These are phyloP conservation scores for Tangara arthus DNA, from an alignment of 2,797 vertebrate genomes.

Conservation along the genomic window DNA sequence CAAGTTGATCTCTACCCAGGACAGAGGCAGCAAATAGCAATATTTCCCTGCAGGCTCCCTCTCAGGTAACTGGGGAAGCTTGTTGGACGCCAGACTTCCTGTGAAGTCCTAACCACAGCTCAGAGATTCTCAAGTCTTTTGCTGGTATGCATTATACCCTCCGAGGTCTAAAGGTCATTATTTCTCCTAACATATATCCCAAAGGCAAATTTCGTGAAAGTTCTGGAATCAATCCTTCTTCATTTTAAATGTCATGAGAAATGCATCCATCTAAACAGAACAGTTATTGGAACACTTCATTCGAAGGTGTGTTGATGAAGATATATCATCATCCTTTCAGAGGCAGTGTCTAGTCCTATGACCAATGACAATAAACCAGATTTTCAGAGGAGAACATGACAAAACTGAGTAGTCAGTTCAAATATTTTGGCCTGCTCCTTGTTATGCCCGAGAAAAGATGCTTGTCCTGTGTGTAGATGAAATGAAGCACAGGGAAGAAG, in stretches of 20 bases:
- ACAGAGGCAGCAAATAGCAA: background rate
- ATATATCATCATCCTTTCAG: rapidly evolving
- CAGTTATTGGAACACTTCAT: background rate
- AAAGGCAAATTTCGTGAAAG: background rate
- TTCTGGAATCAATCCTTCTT: background rate
- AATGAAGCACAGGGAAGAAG: background rate
- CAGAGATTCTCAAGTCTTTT: background rate
- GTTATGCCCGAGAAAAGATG: background rate
- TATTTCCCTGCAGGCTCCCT: background rate
- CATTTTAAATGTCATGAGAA: background rate
- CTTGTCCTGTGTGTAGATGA: background rate
- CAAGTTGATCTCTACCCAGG: background rate
- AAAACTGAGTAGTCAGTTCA: background rate
- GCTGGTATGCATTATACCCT: background rate
- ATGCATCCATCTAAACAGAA: background rate
- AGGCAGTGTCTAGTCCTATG: background rate
- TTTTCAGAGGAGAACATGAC: background rate
- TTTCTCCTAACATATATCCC: background rate
- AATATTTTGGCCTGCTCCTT: background rate
- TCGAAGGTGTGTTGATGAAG: background rate
- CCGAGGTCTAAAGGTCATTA: background rate
- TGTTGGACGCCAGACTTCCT: background rate
- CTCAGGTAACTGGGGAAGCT: background rate
- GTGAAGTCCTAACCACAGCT: background rate
- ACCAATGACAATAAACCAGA: background rate